Conservation (phyloP, 2,113 vertebrate species). For the Rattus norvegicus region GRCr8 NC_086027.1:24589001-24589500, state of each 20-base stretch:
- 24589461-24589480: neutral
- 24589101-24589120: neutral
- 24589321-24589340: neutral
- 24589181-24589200: neutral
- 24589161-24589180: neutral
- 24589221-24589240: neutral
- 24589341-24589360: neutral
- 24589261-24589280: neutral
- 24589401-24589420: too few species aligned
- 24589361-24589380: neutral
- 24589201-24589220: neutral
- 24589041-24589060: neutral
- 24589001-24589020: neutral
- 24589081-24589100: neutral
- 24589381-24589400: neutral
- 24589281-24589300: neutral
- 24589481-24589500: too few species aligned
- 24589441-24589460: neutral
- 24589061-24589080: neutral
- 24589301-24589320: neutral
- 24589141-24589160: neutral
- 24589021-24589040: neutral
- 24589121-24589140: neutral
- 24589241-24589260: neutral
- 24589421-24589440: neutral